Evolutionary conservation across 2,797 vertebrate species (phyloP).

Genomic region (Gymnoscopelus microlampas): DNA sequence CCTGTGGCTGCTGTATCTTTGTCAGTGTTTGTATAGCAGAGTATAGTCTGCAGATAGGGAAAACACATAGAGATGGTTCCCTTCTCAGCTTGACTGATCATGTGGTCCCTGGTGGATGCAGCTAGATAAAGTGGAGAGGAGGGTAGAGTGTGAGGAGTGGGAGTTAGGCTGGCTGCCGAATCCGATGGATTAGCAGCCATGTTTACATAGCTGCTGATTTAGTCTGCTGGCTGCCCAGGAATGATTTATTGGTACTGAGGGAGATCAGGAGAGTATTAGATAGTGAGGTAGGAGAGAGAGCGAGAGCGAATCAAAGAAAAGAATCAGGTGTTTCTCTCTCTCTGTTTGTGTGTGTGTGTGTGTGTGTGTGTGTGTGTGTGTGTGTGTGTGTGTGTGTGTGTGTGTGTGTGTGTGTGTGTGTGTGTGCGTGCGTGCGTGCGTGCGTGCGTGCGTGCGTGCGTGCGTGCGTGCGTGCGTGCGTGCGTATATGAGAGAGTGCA

Average conservation of each 20-base stretch:
- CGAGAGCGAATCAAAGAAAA: background rate
- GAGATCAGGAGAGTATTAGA: slow-evolving; percentile 46
- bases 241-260: slow-evolving; percentile 69
- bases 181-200: slow-evolving; percentile 70
- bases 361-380: slow-evolving; percentile 13
- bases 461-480: slow-evolving; percentile 6
- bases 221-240: slow-evolving; percentile 56
- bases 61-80: slow-evolving; percentile 51
- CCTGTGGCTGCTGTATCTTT: slow-evolving; percentile 37
- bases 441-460: slow-evolving; percentile 2
- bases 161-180: slow-evolving; percentile 52
- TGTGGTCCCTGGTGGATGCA: slow-evolving; percentile 59
- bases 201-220: slow-evolving; percentile 73
- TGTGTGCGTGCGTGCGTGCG: background rate
- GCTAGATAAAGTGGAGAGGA: slow-evolving; percentile 66
- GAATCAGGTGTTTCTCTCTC: slow-evolving; percentile 16
- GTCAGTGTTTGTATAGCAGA: background rate
- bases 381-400: slow-evolving; percentile 7
- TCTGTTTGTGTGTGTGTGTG: background rate
- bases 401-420: slow-evolving; percentile 5
- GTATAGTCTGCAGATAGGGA: slow-evolving; percentile 28
- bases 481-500: slow-evolving; percentile 2
- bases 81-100: slow-evolving; percentile 63
- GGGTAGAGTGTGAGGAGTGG: slow-evolving; percentile 48
- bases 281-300: slow-evolving; percentile 38